These are phyloP conservation scores for Tokudaia muenninki DNA, from an alignment of 2,797 vertebrate species.

Conservation along the genomic window DNA sequence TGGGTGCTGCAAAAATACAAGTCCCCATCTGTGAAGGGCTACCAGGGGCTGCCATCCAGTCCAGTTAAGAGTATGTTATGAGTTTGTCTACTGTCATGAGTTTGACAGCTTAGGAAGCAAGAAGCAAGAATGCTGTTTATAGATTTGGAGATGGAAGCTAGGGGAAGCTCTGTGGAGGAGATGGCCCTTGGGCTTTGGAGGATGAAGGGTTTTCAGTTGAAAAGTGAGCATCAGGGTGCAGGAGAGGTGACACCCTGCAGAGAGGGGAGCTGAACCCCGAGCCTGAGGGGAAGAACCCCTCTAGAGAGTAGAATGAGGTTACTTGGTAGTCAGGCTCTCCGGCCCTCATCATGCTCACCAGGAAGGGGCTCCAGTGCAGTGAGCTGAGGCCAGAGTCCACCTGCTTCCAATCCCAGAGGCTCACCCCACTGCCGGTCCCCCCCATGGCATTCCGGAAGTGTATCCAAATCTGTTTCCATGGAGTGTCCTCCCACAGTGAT, in stretches of 20 bases:
- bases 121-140: not conserved
- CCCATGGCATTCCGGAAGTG: not conserved
- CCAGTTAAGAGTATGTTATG: not conserved
- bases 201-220: not conserved
- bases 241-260: not conserved
- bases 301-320: not conserved
- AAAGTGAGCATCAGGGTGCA: not conserved
- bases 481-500: not conserved
- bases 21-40: not conserved
- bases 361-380: not conserved
- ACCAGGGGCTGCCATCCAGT: not conserved
- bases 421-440: not conserved
- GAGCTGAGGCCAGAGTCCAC: not conserved
- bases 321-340: not conserved
- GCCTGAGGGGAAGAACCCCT: not conserved
- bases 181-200: not conserved
- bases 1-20: slow-evolving; percentile 19
- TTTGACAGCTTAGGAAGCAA: not conserved
- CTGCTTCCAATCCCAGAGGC: not conserved
- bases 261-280: not conserved
- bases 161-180: slow-evolving; percentile 30
- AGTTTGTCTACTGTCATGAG: not conserved
- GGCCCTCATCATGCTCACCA: not conserved
- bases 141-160: not conserved
- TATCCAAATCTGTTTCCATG: not conserved